Evolutionary conservation across 2,888 invertebrate genomes (phyloP).

Genomic region (Dynastes hyllus): DNA sequence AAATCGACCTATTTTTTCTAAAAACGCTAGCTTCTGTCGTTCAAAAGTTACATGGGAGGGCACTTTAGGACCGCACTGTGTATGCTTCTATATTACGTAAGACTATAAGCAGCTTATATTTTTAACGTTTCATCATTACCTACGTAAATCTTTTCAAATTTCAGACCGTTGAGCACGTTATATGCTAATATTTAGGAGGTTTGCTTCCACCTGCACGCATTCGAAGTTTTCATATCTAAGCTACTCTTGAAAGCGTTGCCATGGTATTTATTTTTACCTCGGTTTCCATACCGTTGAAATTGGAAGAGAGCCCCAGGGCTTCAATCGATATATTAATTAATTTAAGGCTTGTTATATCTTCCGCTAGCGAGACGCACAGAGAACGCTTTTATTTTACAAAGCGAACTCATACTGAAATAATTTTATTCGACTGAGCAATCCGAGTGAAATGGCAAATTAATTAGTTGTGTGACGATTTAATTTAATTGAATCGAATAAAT

Average conservation of each 20-base stretch:
- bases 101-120: no score
- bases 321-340: constrained; percentile 46
- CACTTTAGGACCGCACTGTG: no score
- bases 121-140: no score
- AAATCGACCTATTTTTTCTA: no score
- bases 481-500: constrained; percentile 36
- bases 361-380: constrained; percentile 14
- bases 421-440: constrained; percentile 31
- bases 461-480: constrained; percentile 36
- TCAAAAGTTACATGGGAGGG: no score
- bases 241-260: constrained; percentile 13
- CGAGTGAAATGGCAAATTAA: constrained; percentile 28
- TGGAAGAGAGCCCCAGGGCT: constrained; percentile 13
- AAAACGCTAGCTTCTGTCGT: no score
- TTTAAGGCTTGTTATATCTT: constrained; percentile 42
- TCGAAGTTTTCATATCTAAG: constrained; percentile 17
- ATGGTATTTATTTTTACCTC: constrained; percentile 35
- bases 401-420: constrained; percentile 35
- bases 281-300: constrained; percentile 31
- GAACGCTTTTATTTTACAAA: constrained; percentile 31
- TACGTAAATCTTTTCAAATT: constrained; percentile 5
- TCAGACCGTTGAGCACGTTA: background rate
- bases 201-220: background rate
- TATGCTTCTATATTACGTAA: no score
- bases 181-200: background rate